phyloP scores from a whole-genome alignment of 2,797 vertebrate genomes.

The Emys orbicularis region DNA sequence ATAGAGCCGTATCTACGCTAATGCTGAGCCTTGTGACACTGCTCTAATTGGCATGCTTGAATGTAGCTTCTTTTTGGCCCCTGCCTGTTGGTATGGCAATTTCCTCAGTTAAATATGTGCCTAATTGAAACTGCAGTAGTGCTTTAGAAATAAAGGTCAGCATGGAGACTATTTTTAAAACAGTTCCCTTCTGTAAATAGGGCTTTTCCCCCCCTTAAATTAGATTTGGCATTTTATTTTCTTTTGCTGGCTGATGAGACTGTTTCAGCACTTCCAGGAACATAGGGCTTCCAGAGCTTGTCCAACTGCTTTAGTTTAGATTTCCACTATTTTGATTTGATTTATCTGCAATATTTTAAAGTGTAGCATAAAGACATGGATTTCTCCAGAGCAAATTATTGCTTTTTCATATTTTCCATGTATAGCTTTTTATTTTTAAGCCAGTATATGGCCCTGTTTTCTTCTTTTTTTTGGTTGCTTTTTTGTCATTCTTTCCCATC shows the following conservation, averaged over 20 bases:
- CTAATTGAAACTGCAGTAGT: slow-evolving; percentile 16
- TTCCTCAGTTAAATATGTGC: not conserved
- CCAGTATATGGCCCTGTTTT: not conserved
- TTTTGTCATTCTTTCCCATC: not conserved
- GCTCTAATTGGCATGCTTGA: not conserved
- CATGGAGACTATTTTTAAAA: not conserved
- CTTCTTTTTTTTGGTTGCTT: not conserved
- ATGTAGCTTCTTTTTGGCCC: not conserved
- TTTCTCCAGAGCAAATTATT: slow-evolving; percentile 15
- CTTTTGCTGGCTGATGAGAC: slow-evolving; percentile 23
- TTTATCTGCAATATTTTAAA: slow-evolving; percentile 64
- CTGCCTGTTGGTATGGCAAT: not conserved
- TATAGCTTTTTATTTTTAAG: slow-evolving; percentile 10
- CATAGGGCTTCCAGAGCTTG: not conserved
- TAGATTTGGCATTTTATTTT: not conserved
- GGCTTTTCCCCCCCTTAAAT: rapidly evolving
- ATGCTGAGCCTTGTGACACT: not conserved
- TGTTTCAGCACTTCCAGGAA: slow-evolving; percentile 49
- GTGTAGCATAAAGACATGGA: not conserved
- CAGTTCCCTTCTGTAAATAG: slow-evolving; percentile 17
- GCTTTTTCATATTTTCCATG: slow-evolving; percentile 27
- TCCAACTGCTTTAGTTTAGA: slow-evolving; percentile 42
- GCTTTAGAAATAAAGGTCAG: slow-evolving; percentile 3
- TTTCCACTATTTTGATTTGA: slow-evolving; percentile 52
- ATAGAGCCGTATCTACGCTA: rapidly evolving